Conservation (phyloP, 2,888 invertebrate genomes). For the Sericinus montela region DNA sequence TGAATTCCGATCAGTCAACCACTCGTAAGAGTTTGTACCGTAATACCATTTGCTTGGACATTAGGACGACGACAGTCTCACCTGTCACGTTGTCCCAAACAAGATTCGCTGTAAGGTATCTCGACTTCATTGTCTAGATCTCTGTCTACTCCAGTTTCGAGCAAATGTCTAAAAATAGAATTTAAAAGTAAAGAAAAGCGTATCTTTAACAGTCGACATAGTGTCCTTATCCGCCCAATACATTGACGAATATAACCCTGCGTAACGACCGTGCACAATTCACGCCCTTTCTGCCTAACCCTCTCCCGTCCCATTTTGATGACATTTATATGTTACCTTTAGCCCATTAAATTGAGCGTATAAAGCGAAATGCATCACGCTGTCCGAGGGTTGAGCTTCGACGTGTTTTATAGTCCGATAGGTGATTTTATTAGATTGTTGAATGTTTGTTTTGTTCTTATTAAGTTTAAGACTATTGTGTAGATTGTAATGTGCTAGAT, state of each 20-base stretch:
- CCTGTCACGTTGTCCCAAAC: too few species aligned
- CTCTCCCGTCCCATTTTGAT: conserved; percentile 11
- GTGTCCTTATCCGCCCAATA: background rate
- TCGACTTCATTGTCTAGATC: too few species aligned
- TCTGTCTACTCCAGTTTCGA: too few species aligned
- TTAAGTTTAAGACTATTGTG: too few species aligned
- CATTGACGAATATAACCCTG: background rate
- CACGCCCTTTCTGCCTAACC: background rate
- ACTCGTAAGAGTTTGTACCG: too few species aligned
- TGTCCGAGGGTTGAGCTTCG: conserved; percentile 5
- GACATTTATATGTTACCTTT: conserved; percentile 12
- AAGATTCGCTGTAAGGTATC: too few species aligned
- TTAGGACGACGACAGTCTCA: too few species aligned
- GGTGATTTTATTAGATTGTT: conserved; percentile 11
- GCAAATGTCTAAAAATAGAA: too few species aligned
- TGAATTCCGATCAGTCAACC: too few species aligned
- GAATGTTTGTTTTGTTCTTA: background rate
- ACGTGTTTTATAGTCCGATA: conserved; percentile 4
- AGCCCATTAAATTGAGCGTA: conserved; percentile 13
- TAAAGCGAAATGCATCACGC: conserved; percentile 3
- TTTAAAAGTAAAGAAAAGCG: too few species aligned
- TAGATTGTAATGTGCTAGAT: too few species aligned
- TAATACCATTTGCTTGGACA: too few species aligned
- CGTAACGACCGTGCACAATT: conserved; percentile 2
- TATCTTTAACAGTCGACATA: background rate